Percentiles rank a stretch among this genome's conserved stretches.
phyloP scores from a whole-genome alignment of 2,113 vertebrate species.

The Sisor rabdophorus region DNA sequence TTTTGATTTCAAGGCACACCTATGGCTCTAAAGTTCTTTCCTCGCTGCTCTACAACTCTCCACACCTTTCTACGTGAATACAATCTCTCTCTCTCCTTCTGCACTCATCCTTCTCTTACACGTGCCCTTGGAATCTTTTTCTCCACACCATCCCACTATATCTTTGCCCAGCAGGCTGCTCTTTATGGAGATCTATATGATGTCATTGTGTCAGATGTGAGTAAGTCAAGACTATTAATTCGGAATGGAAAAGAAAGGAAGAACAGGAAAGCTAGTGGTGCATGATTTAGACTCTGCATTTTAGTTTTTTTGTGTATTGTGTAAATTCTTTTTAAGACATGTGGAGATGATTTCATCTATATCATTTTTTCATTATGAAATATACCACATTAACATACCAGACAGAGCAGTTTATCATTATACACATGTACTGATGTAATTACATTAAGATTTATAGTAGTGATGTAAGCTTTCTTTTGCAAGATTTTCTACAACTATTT shows the following conservation, averaged over 20 bases:
- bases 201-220: slow-evolving; percentile 77
- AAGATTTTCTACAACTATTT: not conserved
- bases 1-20: slow-evolving; percentile 69
- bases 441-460: not conserved
- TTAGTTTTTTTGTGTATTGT: slow-evolving; percentile 6
- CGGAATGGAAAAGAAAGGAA: not conserved
- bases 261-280: not conserved
- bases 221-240: slow-evolving; percentile 33
- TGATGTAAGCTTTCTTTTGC: slow-evolving; percentile 1
- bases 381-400: not conserved
- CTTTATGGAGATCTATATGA: slow-evolving; percentile 82
- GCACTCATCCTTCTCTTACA: slow-evolving; percentile 79
- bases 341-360: slow-evolving; percentile 1
- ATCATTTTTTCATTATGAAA: not conserved
- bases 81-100: slow-evolving; percentile 81
- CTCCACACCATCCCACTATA: slow-evolving; percentile 77
- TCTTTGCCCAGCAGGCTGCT: slow-evolving; percentile 83
- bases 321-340: not conserved
- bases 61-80: slow-evolving; percentile 84
- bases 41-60: slow-evolving; percentile 67
- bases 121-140: slow-evolving; percentile 79
- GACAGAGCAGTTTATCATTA: not conserved
- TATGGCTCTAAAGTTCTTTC: slow-evolving; percentile 85
- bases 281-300: not conserved
- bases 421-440: not conserved